Conservation (phyloP, 2,113 vertebrate species). For the Austrofundulus limnaeus region DNA sequence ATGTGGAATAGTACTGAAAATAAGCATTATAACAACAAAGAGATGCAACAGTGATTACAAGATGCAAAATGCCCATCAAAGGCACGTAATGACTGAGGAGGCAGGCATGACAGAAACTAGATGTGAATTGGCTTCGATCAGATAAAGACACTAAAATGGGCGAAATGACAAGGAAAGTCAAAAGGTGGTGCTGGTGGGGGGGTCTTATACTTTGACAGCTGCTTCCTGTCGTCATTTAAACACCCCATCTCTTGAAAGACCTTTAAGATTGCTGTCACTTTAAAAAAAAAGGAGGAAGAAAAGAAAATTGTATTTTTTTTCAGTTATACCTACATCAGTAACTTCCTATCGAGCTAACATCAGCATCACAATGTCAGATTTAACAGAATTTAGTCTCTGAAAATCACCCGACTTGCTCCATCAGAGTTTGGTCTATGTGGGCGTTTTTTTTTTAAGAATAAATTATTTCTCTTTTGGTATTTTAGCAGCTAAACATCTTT, state of each 20-base stretch:
- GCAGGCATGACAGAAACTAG: background rate
- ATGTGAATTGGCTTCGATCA: background rate
- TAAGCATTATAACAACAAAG: background rate
- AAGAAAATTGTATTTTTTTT: background rate
- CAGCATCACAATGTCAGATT: background rate
- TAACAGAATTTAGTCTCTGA: background rate
- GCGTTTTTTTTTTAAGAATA: no score
- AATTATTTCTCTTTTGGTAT: no score
- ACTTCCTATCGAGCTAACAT: background rate
- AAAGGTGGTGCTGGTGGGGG: no score
- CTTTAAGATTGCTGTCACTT: background rate
- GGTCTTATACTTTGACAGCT: background rate
- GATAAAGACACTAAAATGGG: background rate
- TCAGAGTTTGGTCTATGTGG: no score
- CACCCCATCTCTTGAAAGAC: background rate
- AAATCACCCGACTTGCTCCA: no score
- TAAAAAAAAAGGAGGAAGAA: background rate
- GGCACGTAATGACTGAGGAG: background rate
- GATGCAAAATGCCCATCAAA: background rate
- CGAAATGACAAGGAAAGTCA: no score
- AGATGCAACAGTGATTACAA: background rate
- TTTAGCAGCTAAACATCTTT: no score
- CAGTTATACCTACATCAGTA: background rate
- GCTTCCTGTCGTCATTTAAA: background rate
- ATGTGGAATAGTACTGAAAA: background rate